Conservation (phyloP, 2,113 vertebrate species). For the Rhipidura dahli region DNA sequence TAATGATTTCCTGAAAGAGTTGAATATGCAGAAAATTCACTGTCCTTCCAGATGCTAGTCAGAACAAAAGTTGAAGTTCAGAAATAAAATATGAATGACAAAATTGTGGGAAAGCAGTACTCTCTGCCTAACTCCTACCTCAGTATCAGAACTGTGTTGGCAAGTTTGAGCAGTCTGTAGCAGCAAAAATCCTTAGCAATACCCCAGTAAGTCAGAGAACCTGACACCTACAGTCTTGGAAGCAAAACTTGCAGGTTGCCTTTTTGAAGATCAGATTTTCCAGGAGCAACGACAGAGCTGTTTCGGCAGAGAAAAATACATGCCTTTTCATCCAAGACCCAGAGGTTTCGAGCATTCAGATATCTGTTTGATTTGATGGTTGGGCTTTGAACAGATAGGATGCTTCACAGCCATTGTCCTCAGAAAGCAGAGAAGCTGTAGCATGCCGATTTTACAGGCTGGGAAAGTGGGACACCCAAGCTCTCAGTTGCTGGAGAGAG, state of each 20-base stretch:
- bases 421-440: not conserved
- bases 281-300: not conserved
- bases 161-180: not conserved
- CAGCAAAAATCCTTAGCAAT: not conserved
- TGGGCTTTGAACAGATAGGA: not conserved
- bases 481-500: not conserved
- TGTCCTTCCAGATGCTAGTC: not conserved
- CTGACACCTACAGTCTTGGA: not conserved
- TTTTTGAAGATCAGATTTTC: not conserved
- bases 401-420: not conserved
- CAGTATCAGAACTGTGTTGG: not conserved
- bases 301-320: not conserved
- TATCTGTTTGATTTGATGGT: not conserved
- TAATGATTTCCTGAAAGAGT: not conserved
- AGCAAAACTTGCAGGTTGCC: not conserved
- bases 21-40: not conserved
- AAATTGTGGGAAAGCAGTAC: not conserved
- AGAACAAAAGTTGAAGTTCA: not conserved
- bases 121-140: not conserved
- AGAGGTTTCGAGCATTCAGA: not conserved
- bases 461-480: not conserved
- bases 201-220: not conserved
- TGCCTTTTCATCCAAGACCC: not conserved
- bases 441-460: not conserved
- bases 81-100: not conserved